Conservation (phyloP, 2,113 vertebrate species). For the Salminus brasiliensis region DNA sequence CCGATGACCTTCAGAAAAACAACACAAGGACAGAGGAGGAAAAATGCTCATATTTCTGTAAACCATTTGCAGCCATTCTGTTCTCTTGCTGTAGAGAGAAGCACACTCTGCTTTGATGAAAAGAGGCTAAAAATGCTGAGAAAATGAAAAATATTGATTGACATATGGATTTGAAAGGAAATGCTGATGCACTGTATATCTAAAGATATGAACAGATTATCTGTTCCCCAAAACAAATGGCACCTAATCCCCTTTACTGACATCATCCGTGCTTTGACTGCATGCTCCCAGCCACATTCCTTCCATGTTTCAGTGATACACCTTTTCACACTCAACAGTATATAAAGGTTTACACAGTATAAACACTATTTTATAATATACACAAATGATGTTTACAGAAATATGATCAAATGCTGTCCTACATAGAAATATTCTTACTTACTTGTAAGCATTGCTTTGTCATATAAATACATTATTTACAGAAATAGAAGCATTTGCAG, state of each 20-base stretch:
- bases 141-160: background rate
- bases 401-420: too few relatives aligned
- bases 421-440: too few relatives aligned
- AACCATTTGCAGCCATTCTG: background rate
- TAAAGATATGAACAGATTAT: constrained; percentile 67
- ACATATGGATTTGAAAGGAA: constrained; percentile 5
- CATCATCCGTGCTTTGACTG: constrained; percentile 45
- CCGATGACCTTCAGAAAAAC: constrained; percentile 1
- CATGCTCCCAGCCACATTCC: constrained; percentile 72
- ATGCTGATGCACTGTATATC: constrained; percentile 38
- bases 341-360: background rate
- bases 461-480: too few relatives aligned
- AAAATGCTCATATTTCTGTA: background rate
- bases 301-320: constrained; percentile 70
- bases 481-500: too few relatives aligned
- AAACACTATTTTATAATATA: background rate
- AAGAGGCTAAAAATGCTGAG: background rate
- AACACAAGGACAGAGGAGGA: background rate
- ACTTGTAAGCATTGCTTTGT: too few relatives aligned
- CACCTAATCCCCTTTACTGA: constrained; percentile 60
- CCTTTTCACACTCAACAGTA: constrained; percentile 33
- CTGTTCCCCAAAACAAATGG: constrained; percentile 60
- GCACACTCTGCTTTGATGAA: background rate
- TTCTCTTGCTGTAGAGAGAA: background rate
- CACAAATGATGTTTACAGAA: background rate